Base-by-base conservation (phyloP, 2,797 vertebrate species). In the Cossypha caffra region DNA sequence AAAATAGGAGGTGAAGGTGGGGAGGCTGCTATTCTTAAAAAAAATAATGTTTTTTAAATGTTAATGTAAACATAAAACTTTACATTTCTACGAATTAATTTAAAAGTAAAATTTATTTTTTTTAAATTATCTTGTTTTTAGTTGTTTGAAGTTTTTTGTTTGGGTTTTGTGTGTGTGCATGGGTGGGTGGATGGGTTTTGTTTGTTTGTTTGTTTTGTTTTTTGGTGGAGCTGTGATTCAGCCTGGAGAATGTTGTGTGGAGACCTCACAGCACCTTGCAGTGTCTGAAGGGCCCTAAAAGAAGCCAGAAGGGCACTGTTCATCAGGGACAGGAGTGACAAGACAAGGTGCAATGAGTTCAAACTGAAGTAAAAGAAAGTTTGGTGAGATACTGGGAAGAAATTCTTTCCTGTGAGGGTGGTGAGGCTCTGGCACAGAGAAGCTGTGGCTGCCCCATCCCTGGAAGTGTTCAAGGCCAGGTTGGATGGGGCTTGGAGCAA, bases 401-500 rank as follows among this genome's bases (percentile, higher is more conserved):
- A 66, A 35, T 66, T 74, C 25, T 10, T 42, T 13, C 6, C 14
- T 74, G 37, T 66, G 37, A 31, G 9, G 35, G 6, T 57, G 31
- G 7, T 12, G 26, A 43, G 31, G 26, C 31, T 26, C 14, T 74
- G 61, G 17, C 43, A 31, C 8, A 43, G 9, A 63, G 42, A 13
- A 42, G 15, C 42, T 86, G 42, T 55, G 4, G 4, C 11, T 62
- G 72, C 13, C 14, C 40, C 3, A 2, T 61, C 7, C 12, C 31
- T 54, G 55, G 28, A 29, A 40, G 8, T 55, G 31, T 31, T 12
- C 48, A 31, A 26, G 57, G 24, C 6, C 40, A 48, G 31, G 31
- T 6, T 40, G 35, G 42, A 64, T 0, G 0, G 25, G 29, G 25
- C 43, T 35, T 31, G 40, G 48, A 62, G 7, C 29, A 77, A 12